These are phyloP conservation scores for Pycnonotus jocosus DNA, from an alignment of 2,113 vertebrate genomes.

Conservation along the genomic window DNA sequence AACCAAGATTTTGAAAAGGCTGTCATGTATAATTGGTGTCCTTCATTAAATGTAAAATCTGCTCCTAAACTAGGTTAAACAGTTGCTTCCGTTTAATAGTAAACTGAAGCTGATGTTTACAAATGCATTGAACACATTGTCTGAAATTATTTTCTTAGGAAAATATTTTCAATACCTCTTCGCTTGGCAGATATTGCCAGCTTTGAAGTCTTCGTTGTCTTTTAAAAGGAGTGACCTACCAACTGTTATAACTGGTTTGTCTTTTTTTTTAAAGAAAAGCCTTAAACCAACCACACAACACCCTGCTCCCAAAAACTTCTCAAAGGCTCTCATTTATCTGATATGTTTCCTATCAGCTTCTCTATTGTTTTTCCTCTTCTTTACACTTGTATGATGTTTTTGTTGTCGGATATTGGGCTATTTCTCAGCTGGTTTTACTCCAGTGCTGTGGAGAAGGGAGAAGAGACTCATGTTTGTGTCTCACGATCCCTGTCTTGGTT, in stretches of 20 bases:
- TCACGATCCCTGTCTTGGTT: neutral
- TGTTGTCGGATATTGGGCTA: neutral
- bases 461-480: neutral
- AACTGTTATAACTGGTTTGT: neutral
- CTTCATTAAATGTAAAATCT: neutral
- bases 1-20: neutral
- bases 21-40: neutral
- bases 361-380: neutral
- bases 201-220: neutral
- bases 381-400: neutral
- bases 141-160: neutral
- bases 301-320: neutral
- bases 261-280: neutral
- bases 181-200: neutral
- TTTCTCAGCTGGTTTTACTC: neutral
- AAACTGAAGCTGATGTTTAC: neutral
- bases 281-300: neutral
- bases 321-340: neutral
- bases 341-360: neutral
- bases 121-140: neutral
- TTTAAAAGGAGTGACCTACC: neutral
- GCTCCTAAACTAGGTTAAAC: neutral
- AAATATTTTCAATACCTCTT: neutral
- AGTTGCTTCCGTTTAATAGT: neutral
- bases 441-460: neutral